Evolutionary conservation across 2,113 vertebrate species (phyloP), one percentile per base, ranked within the genome.

Genomic region (Prochilodus magdalenae): DNA sequence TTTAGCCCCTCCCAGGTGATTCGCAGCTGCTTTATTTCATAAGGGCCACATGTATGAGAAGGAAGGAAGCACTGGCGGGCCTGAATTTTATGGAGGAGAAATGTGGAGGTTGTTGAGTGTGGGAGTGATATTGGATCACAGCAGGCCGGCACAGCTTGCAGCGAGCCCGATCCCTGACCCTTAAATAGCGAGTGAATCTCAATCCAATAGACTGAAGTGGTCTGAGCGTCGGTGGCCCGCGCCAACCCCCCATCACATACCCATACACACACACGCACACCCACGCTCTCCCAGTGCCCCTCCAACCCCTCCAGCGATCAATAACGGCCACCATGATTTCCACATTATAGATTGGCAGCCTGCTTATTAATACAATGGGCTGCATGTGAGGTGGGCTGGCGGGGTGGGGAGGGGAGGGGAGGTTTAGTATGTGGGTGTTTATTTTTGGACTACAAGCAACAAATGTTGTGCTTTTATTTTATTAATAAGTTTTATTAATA

Each of bases 181-280:
- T 94, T 96, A 99, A 98, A 99, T 97, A 96, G 97, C 94, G 91
- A 95, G 96, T 96, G 96, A 98, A 99, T 98, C 95, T 98, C 96
- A 95, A 98, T 98, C 92, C 95, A 96, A 98, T 97, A 95, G 97
- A 98, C 96, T 97, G 90, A 91, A 95, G 93, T 93, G 92, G n/a
- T 94, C 93, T 92, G 85, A 88, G 86, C 90, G 55, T n/a, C 24
- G 27, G 65, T 84, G 76, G 51, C 73, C 70, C 80, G 67, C n/a
- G 12, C 40, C 57, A 44, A 40, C 55, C 74, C 57, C 53, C 30
- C 89, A 22, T 74, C 69, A 86, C 36, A 82, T 92, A 81, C 88
- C 67, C 74, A 24, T 82, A 79, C 83, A 84, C 36, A 82, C 92
- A 81, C 88, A 70, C 74, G 22, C 83, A 79, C 83, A 84, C 87